These are phyloP conservation scores for Eugnorisma glareosa DNA, from an alignment of 2,888 invertebrate species.

Conservation along the genomic window DNA sequence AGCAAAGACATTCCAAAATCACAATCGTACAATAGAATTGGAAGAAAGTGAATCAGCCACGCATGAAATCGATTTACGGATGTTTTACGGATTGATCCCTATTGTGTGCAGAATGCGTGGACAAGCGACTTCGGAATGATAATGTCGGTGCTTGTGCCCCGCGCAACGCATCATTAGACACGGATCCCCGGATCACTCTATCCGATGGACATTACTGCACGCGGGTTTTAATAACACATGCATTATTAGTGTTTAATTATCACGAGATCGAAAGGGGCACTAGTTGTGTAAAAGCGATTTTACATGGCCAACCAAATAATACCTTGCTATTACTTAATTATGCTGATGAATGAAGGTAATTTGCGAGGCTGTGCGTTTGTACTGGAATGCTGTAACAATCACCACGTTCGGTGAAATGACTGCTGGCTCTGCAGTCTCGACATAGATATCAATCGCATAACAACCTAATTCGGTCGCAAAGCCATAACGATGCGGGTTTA, in stretches of 20 bases:
- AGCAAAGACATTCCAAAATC: slow-evolving; percentile 14
- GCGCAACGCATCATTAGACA: slow-evolving; percentile 24
- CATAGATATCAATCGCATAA: too few relatives aligned
- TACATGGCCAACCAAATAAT: slow-evolving; percentile 16
- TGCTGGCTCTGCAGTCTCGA: too few relatives aligned
- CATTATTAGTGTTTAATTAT: neutral
- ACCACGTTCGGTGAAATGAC: neutral
- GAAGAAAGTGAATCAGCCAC: slow-evolving; percentile 52
- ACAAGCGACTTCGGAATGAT: slow-evolving; percentile 19
- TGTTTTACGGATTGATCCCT: slow-evolving; percentile 34
- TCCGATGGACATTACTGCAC: slow-evolving; percentile 30
- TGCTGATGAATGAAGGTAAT: neutral
- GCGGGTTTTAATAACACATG: neutral
- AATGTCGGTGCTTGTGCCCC: neutral
- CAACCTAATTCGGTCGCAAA: too few relatives aligned
- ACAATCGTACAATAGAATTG: slow-evolving; percentile 35
- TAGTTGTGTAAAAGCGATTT: neutral
- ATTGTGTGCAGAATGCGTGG: slow-evolving; percentile 58
- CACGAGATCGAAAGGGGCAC: neutral
- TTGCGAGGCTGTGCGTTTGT: neutral
- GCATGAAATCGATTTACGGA: slow-evolving; percentile 53
- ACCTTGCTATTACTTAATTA: slow-evolving; percentile 1
- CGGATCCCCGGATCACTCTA: neutral
- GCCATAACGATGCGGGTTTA: too few relatives aligned
- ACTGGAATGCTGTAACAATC: neutral